These are phyloP conservation scores for Pycnomerus fuliginosus DNA, from an alignment of 2,888 invertebrate species.

Conservation along the genomic window DNA sequence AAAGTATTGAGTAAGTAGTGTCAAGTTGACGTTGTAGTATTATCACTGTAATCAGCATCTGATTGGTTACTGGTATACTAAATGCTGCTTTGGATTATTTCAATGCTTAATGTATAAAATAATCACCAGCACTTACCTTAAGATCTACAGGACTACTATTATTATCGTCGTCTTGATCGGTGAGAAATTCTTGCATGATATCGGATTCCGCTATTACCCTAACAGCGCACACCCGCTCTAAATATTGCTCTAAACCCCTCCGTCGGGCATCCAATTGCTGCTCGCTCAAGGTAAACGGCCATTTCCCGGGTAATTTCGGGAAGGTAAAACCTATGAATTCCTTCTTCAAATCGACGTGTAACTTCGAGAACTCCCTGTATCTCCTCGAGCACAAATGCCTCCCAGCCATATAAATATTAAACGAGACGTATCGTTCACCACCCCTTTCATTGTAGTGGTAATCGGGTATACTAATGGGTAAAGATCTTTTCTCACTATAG, in stretches of 20 bases:
- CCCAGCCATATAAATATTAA: constrained; percentile 99
- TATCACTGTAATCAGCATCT: too few species aligned
- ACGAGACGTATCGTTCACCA: constrained; percentile 90
- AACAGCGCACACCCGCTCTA: constrained; percentile 97
- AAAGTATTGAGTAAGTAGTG: too few species aligned
- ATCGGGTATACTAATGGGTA: constrained; percentile 90
- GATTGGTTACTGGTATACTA: too few species aligned
- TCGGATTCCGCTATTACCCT: constrained; percentile 97
- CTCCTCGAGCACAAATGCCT: constrained; percentile 94
- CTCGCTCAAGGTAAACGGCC: constrained; percentile 96
- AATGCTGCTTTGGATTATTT: too few species aligned
- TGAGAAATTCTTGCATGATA: constrained; percentile 95
- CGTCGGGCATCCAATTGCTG: constrained; percentile 95
- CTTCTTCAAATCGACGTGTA: constrained; percentile 85
- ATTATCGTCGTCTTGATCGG: constrained; percentile 84
- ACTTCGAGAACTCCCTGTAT: constrained; percentile 91
- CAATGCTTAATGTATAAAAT: too few species aligned
- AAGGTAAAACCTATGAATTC: constrained; percentile 96
- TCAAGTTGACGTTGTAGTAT: too few species aligned
- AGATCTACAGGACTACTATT: constrained; percentile 66
- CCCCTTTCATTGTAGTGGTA: constrained; percentile 86
- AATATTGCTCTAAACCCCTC: constrained; percentile 93
- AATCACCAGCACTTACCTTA: constrained; percentile 60
- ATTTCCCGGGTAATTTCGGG: constrained; percentile 97
- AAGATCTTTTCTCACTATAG: constrained; percentile 90